A percentile compares a stretch with the other conserved stretches of the same genome.
These are phyloP conservation scores for Teleiodes luculella DNA, from an alignment of 2,888 invertebrate genomes.

Conservation along the genomic window DNA sequence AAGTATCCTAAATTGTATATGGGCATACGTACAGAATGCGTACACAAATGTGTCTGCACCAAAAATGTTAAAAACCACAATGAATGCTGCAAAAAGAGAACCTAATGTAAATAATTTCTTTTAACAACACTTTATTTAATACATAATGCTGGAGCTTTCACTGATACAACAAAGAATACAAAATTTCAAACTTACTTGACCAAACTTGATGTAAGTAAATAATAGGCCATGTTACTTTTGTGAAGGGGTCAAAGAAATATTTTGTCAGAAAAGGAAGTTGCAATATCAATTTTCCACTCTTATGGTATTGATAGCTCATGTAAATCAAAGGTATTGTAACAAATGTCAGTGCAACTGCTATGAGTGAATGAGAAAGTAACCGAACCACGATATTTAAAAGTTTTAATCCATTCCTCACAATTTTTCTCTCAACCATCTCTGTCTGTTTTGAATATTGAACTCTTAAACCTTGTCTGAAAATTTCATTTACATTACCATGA, in stretches of 20 bases:
- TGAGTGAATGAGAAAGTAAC: slow-evolving; percentile 31
- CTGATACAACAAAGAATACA: no score
- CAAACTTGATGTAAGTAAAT: slow-evolving; percentile 49
- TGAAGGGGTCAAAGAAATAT: slow-evolving; percentile 48
- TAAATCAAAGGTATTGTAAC: slow-evolving; percentile 38
- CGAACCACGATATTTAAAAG: slow-evolving; percentile 34
- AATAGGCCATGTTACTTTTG: slow-evolving; percentile 37
- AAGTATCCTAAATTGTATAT: slow-evolving; percentile 55
- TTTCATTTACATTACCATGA: neutral
- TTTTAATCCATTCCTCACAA: slow-evolving; percentile 35
- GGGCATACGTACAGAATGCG: slow-evolving; percentile 46
- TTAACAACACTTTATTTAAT: no score
- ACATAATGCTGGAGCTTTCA: no score
- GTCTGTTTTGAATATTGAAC: neutral
- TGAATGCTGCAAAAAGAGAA: slow-evolving; percentile 39
- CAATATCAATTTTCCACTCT: slow-evolving; percentile 33
- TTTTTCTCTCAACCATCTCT: slow-evolving; percentile 23
- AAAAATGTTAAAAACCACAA: slow-evolving; percentile 41
- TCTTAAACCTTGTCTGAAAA: neutral
- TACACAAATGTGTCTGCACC: slow-evolving; percentile 51
- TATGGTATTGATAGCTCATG: slow-evolving; percentile 40
- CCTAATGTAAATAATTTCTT: no score
- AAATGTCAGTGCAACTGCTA: slow-evolving; percentile 38
- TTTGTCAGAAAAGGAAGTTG: slow-evolving; percentile 47
- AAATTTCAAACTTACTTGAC: slow-evolving; percentile 46